Conservation (phyloP, 2,113 vertebrate species). For the Prinia subflava region DNA sequence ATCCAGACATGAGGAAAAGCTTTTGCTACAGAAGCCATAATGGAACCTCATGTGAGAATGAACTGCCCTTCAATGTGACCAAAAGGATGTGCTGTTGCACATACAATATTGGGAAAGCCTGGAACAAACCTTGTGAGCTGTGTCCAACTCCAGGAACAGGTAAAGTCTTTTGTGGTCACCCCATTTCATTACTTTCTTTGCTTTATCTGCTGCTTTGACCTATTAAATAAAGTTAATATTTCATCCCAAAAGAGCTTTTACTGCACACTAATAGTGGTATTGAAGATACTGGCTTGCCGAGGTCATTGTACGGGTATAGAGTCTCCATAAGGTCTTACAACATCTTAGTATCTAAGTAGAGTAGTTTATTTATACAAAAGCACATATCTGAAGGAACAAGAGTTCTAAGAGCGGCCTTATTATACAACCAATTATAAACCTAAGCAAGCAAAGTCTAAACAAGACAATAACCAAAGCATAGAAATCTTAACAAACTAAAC, state of each 20-base stretch:
- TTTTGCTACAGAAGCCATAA: slow-evolving; percentile 84
- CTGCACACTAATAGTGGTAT: neutral
- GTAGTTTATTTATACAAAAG: no score
- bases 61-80: slow-evolving; percentile 81
- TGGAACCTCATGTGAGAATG: slow-evolving; percentile 81
- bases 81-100: slow-evolving; percentile 85
- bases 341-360: no score
- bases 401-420: no score
- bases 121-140: slow-evolving; percentile 83
- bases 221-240: neutral
- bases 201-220: neutral
- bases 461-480: no score
- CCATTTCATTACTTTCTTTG: neutral
- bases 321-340: no score
- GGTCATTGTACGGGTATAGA: no score
- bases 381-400: no score
- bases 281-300: neutral
- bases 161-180: neutral
- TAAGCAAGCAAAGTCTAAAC: no score
- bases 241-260: neutral
- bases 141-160: slow-evolving; percentile 80
- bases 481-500: no score
- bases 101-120: slow-evolving; percentile 84
- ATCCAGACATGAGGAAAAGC: slow-evolving; percentile 84
- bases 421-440: no score